phyloP scores from a whole-genome alignment of 2,797 vertebrate genomes.

The Scyliorhinus canicula region DNA sequence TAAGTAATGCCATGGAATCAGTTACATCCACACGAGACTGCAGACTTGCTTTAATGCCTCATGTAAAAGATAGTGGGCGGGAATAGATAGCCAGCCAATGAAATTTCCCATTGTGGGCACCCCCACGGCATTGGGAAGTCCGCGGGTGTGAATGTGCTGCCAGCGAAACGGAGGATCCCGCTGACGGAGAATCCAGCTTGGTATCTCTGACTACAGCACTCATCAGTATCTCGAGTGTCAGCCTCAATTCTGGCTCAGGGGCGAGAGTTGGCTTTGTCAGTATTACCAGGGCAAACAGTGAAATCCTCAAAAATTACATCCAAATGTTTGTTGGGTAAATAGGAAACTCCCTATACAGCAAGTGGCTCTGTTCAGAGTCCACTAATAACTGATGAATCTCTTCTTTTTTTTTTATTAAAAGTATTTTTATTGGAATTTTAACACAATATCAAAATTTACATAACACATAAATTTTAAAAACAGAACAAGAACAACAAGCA shows the following conservation, averaged over 20 bases:
- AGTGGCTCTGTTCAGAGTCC: background rate
- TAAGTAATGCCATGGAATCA: no score
- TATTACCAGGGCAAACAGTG: background rate
- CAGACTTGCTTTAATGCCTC: background rate
- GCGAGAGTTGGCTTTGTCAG: background rate
- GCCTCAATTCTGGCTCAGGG: background rate
- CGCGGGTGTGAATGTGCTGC: no score
- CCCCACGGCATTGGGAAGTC: no score
- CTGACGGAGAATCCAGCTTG: no score
- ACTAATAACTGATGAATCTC: background rate
- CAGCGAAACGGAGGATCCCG: no score
- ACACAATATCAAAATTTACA: no score
- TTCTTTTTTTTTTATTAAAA: no score
- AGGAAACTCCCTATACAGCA: background rate
- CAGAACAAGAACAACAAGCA: no score
- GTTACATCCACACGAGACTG: background rate
- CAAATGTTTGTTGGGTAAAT: background rate
- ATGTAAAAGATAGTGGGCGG: background rate
- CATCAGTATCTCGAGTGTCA: background rate
- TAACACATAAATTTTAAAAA: no score
- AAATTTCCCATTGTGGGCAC: no score
- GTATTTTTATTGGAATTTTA: no score
- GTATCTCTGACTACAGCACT: background rate
- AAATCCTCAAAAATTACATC: background rate
- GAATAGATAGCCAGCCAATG: no score